Conservation (phyloP, 2,888 invertebrate species). For the Nemotelus nigrinus region DNA sequence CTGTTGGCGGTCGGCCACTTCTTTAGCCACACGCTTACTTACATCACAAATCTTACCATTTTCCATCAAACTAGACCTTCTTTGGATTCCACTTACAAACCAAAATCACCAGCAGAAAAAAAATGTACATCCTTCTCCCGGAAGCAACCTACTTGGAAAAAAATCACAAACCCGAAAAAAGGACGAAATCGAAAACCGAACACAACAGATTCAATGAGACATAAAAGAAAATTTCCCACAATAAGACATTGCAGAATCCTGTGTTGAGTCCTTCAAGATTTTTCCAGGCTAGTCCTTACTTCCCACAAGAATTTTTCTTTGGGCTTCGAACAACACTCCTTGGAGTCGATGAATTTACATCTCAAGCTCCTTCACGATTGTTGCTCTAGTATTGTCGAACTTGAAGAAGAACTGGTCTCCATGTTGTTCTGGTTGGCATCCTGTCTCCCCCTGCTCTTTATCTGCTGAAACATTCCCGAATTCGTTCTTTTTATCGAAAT, state of each 20-base stretch:
- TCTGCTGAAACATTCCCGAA: too few species aligned
- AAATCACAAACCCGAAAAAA: not conserved
- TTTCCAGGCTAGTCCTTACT: not conserved
- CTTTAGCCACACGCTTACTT: not conserved
- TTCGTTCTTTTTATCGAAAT: not conserved
- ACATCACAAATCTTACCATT: not conserved
- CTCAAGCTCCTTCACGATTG: too few species aligned
- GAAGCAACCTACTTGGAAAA: not conserved
- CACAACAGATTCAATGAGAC: constrained; percentile 46
- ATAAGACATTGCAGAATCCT: constrained; percentile 32
- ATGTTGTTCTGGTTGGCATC: too few species aligned
- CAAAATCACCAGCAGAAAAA: not conserved
- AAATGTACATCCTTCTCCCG: not conserved
- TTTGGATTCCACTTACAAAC: too few species aligned
- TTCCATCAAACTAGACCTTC: not conserved
- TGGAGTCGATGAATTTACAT: too few species aligned
- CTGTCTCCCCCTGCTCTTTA: too few species aligned
- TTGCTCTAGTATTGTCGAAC: too few species aligned
- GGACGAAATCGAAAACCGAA: constrained; percentile 1
- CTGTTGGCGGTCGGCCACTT: constrained; percentile 4
- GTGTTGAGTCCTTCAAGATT: not conserved
- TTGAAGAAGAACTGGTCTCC: too few species aligned
- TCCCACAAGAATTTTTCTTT: constrained; percentile 36
- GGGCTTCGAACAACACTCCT: too few species aligned
- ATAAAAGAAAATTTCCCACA: constrained; percentile 52